Base-by-base conservation (phyloP, 2,888 invertebrate genomes). In the Gandaritis pyraliata region DNA sequence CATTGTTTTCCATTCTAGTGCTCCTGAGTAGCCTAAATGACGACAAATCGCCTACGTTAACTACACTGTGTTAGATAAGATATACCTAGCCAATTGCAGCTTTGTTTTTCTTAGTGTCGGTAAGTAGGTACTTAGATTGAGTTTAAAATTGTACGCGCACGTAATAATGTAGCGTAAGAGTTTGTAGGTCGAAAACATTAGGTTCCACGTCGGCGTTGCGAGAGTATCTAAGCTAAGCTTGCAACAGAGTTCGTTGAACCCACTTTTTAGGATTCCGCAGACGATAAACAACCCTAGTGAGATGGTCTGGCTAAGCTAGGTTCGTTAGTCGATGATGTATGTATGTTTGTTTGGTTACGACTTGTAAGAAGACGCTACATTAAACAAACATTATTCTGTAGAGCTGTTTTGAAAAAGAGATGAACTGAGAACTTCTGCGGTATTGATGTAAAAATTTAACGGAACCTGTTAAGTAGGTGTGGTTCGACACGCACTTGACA, bases 231-330 rank as follows among this genome's bases (percentile, higher is more conserved):
- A 69, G 49, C 66, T 67, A 61, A 50, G 49, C 47, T 52, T 64
- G 63, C 57, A 64, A 69, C 47, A 50, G 63, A 64, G 80, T 74
- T 78, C 78, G 71, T 68, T 71, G 77, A 74, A 78, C 76, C 68
- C 69, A 41, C 49, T 66, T 77, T 43, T 80, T 79, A 76, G 76
- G 36, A 46, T 46, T 16, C 45, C 73, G 75, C 36, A 18, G 15
- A 11, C 15, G 29, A 39, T 47, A 15, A 29, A 23, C 23, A 29
- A 47, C 55, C 38, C 5, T 54, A n/a, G n/a, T n/a, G n/a, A n/a
- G n/a, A n/a, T n/a, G 11, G 8, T 18, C n/a, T 18, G 2, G 23
- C 16, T 10, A 11, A 41, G 10, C 43, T 15, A 41, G 3, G 10
- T 43, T 16, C 11, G 16, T 16, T n/a, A 6, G 18, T 18, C 45